A percentile compares a stretch with the other conserved stretches of the same genome.
Evolutionary conservation across 2,888 invertebrate species (phyloP).

Genomic region (Scaptomyza reducta): DNA sequence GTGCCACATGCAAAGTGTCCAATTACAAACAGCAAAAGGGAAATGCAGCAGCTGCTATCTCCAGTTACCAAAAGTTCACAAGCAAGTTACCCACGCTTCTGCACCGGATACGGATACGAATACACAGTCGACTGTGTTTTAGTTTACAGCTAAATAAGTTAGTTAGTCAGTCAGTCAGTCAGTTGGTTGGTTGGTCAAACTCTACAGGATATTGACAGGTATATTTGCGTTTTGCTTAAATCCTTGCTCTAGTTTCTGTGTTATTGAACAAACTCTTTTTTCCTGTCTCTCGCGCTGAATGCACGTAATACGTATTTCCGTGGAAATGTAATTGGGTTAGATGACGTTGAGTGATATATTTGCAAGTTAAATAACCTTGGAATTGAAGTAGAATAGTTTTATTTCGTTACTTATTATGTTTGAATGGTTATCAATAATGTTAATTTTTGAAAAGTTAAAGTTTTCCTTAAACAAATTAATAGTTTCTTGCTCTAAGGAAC

Average conservation of each 20-base stretch:
- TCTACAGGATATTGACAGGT: neutral
- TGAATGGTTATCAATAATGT: no score
- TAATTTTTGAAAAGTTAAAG: no score
- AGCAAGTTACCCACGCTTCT: conserved; percentile 8
- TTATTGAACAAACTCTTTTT: neutral
- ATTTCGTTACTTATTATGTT: no score
- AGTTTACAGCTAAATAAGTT: neutral
- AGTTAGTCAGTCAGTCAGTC: neutral
- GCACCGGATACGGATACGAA: conserved; percentile 56
- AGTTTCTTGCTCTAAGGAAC: no score
- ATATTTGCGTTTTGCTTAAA: neutral
- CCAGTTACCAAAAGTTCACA: conserved; percentile 33
- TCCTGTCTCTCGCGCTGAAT: neutral
- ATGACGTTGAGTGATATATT: neutral
- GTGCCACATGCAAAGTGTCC: conserved; percentile 69
- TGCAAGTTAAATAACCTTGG: neutral
- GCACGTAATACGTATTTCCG: no score
- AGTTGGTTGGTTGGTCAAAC: conserved; percentile 2
- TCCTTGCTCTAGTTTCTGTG: conserved; percentile 6
- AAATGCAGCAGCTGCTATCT: conserved; percentile 66
- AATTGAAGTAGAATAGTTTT: no score
- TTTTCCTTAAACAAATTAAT: no score
- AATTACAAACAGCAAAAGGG: conserved; percentile 47
- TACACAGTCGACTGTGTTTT: neutral
- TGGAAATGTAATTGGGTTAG: neutral